Conservation (phyloP, 1,140 invertebrate genomes). For the Sogatella furcifera region DNA sequence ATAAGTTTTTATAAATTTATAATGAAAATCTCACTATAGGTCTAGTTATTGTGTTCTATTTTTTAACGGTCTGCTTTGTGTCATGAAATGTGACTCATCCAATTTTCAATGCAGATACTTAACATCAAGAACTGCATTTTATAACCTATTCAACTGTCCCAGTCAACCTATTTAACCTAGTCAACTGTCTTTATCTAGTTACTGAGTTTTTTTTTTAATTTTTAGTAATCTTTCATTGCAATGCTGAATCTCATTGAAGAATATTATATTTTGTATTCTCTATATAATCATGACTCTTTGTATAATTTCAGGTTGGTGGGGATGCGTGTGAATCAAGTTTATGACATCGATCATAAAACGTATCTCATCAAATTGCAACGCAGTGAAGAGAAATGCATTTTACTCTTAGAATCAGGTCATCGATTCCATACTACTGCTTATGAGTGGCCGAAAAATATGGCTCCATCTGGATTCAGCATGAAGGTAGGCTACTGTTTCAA, state of each 20-base stretch:
- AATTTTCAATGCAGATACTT: too few species aligned
- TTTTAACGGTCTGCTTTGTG: too few species aligned
- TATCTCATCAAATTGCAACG: slow-evolving; percentile 85
- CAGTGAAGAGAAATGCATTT: slow-evolving; percentile 69
- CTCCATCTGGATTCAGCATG: slow-evolving; percentile 95
- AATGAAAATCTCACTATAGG: too few species aligned
- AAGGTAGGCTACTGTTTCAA: slow-evolving; percentile 50
- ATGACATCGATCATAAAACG: slow-evolving; percentile 94
- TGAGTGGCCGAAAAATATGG: slow-evolving; percentile 96
- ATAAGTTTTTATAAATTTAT: too few species aligned
- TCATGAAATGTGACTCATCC: too few species aligned
- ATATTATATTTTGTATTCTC: background rate
- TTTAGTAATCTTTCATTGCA: too few species aligned
- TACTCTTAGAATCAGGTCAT: slow-evolving; percentile 90
- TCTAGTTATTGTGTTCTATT: too few species aligned
- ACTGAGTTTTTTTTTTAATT: too few species aligned
- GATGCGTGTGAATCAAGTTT: slow-evolving; percentile 92
- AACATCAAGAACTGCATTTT: too few species aligned
- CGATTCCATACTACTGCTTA: slow-evolving; percentile 89
- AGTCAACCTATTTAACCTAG: too few species aligned
- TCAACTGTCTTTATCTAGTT: too few species aligned
- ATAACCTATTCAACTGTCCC: too few species aligned
- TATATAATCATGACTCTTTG: slow-evolving; percentile 6
- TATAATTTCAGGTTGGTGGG: slow-evolving; percentile 60
- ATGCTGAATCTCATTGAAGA: background rate